A percentile compares a stretch with the other conserved stretches of the same genome.
Evolutionary conservation across 2,888 invertebrate genomes (phyloP).

Genomic region (Andrena camellia): DNA sequence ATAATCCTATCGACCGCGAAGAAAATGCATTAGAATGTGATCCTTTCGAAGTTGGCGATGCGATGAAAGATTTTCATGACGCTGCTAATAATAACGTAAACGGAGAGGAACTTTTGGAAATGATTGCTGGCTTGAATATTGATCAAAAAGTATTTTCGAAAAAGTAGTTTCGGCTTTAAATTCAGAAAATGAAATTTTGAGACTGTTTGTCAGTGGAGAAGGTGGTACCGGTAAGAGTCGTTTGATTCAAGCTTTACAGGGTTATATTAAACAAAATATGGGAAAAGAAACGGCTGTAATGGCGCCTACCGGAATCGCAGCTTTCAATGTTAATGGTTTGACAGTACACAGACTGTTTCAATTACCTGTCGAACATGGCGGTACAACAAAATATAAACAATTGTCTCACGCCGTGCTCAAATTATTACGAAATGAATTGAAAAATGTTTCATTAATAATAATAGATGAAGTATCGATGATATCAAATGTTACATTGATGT

Average conservation of each 20-base stretch:
- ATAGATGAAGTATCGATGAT: neutral
- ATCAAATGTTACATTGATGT: neutral
- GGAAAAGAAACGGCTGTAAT: neutral
- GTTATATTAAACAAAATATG: neutral
- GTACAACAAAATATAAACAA: neutral
- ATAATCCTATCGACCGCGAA: neutral
- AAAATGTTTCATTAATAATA: neutral
- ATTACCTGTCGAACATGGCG: neutral
- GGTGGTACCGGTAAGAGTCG: neutral
- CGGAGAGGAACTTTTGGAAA: neutral
- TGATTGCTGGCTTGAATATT: neutral
- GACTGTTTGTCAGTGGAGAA: slow-evolving; percentile 1
- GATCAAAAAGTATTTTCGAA: neutral
- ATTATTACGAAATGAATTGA: too few species aligned
- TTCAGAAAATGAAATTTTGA: neutral
- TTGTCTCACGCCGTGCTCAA: neutral
- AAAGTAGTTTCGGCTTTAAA: neutral
- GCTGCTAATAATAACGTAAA: neutral
- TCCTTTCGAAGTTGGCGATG: neutral
- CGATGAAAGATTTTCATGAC: neutral
- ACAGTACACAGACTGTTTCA: neutral
- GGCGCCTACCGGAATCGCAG: neutral
- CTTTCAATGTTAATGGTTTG: neutral
- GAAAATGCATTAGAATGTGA: neutral
- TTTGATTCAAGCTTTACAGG: neutral